Conservation (phyloP, 1,140 invertebrate genomes). For the Planococcus citri region DNA sequence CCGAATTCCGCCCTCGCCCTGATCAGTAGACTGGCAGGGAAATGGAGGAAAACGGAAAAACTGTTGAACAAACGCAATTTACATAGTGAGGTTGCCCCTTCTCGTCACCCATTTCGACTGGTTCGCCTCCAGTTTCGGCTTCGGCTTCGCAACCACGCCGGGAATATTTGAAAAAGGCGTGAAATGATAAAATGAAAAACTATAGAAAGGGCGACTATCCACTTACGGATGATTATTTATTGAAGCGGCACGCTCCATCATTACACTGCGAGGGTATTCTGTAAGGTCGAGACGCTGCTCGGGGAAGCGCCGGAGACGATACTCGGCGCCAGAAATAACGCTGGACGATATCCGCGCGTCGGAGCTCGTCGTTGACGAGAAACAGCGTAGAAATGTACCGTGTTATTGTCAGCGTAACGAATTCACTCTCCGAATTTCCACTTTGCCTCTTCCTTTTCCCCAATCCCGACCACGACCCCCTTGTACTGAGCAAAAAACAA, state of each 20-base stretch:
- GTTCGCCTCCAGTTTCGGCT: too few species aligned
- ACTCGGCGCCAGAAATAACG: neutral
- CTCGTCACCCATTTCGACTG: too few species aligned
- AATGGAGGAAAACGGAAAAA: too few species aligned
- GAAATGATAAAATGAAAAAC: neutral
- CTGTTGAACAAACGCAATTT: too few species aligned
- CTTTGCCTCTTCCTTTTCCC: too few species aligned
- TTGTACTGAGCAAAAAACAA: too few species aligned
- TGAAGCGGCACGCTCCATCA: neutral
- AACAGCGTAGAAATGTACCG: neutral
- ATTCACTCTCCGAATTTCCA: too few species aligned
- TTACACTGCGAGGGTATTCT: neutral
- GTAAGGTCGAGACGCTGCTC: neutral
- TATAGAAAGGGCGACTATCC: neutral
- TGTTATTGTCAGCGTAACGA: neutral
- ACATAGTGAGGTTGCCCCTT: too few species aligned
- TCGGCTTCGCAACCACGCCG: neutral
- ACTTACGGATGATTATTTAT: slow-evolving; percentile 8
- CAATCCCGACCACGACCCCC: too few species aligned
- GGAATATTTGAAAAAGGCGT: neutral
- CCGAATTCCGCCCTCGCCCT: too few species aligned
- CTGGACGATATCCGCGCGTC: neutral
- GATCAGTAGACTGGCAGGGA: too few species aligned
- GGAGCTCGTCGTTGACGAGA: neutral
- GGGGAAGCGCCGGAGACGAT: neutral